Evolutionary conservation across 2,113 vertebrate genomes (phyloP).

Genomic region (Otis tarda): DNA sequence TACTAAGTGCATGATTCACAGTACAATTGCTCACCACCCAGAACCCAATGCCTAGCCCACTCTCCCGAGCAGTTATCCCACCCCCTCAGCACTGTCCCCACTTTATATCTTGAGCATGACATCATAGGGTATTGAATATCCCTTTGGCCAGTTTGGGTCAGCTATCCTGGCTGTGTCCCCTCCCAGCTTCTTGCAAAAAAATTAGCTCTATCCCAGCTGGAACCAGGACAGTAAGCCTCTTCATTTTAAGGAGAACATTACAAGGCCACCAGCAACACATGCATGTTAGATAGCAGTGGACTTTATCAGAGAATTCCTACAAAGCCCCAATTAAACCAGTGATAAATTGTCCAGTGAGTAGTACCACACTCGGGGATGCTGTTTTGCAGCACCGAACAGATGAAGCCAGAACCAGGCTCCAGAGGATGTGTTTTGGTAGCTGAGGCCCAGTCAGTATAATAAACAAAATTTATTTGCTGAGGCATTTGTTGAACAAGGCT

Average conservation of each 20-base stretch:
- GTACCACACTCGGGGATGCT: background rate
- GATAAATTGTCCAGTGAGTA: conserved; percentile 8
- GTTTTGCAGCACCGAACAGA: background rate
- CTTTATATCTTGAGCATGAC: too few relatives aligned
- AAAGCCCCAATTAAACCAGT: background rate
- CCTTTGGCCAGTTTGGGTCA: too few relatives aligned
- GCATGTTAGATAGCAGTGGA: background rate
- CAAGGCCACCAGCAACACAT: background rate
- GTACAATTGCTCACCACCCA: too few relatives aligned
- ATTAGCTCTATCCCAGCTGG: too few relatives aligned
- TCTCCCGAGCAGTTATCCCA: too few relatives aligned
- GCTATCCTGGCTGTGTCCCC: too few relatives aligned
- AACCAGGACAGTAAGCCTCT: background rate
- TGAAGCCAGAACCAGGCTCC: background rate
- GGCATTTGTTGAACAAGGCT: background rate
- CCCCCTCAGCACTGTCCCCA: too few relatives aligned
- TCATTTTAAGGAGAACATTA: conserved; percentile 14
- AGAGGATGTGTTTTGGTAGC: conserved; percentile 20
- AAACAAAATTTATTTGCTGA: background rate
- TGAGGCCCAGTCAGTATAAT: background rate
- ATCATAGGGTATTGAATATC: too few relatives aligned
- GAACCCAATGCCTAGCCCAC: too few relatives aligned
- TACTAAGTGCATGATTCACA: too few relatives aligned
- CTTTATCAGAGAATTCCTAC: background rate
- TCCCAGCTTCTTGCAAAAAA: too few relatives aligned